Evolutionary conservation across 2,797 vertebrate genomes (phyloP), one percentile per base, ranked within the genome.

Genomic region (Trachurus trachurus): DNA sequence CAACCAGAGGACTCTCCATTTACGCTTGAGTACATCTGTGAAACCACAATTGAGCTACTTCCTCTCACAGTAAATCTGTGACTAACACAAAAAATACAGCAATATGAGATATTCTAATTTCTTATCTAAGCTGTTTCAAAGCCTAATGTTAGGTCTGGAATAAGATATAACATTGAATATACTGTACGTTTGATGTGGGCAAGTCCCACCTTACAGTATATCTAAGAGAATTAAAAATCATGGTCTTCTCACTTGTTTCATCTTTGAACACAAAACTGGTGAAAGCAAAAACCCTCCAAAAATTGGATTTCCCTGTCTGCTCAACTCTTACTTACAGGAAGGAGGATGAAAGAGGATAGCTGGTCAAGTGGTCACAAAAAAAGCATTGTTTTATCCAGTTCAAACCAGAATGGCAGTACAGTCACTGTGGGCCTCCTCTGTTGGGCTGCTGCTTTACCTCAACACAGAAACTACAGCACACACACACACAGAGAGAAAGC

Each of bases 311-410:
- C 70, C 49, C 31, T 22, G 21, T 62, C 49, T 12, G 9, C 59
- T 68, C 40, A 5, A 45, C 68, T 61, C 57, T 77, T 57, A 39
- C 45, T 49, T 59, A 61, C 53, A 73, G 61, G 71, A 68, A 68
- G 57, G 22, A 26, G 37, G 54, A 70, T 74, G 68, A 87, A 84
- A 80, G 63, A 62, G 65, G 76, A 85, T 53, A 76, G 73, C 69
- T 65, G 62, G 22, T 63, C 26, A 76, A 83, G 74, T 17, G 22
- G 61, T 65, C 52, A 83, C 80, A 89, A 76, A 81, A 88, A 87
- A 71, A 80, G 44, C 63, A 64, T 83, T 82, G 86, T 92, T 87
- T 84, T 39, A 88, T 92, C 89, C 83, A 80, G 86, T 87, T 88
- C 62, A 85, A 90, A 89, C 88, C 86, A 87, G 90, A 88, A 75